phyloP scores from a whole-genome alignment of 2,113 vertebrate genomes.

The Campylomormyrus numenius region DNA sequence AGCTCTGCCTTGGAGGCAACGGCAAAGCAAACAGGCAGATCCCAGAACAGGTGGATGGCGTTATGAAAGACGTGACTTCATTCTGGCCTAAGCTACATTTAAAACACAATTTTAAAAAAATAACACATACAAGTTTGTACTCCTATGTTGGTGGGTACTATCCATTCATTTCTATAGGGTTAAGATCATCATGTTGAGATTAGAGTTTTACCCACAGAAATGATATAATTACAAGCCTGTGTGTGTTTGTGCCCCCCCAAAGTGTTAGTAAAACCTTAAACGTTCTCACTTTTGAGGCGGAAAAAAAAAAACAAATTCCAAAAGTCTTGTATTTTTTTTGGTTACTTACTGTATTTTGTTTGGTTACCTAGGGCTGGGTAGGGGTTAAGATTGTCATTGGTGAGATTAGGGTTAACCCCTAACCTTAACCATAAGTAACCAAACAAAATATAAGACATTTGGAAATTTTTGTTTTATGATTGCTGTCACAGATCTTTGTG shows the following conservation, averaged over 20 bases:
- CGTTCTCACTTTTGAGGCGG: no score
- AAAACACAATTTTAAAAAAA: constrained; percentile 19
- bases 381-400: no score
- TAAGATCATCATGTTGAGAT: no score
- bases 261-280: no score
- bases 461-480: neutral
- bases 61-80: constrained; percentile 45
- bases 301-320: neutral
- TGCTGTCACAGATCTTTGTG: neutral
- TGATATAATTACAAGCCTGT: no score
- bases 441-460: neutral
- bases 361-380: no score
- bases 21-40: constrained; percentile 34
- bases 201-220: no score
- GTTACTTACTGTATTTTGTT: no score
- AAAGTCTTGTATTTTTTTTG: no score
- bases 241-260: no score
- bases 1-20: constrained; percentile 43
- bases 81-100: constrained; percentile 40
- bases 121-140: neutral
- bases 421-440: neutral
- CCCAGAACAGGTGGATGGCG: constrained; percentile 42
- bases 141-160: neutral
- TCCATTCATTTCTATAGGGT: neutral
- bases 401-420: neutral